These are phyloP conservation scores for Pogoniulus pusillus DNA, from an alignment of 2,797 vertebrate genomes.

Conservation along the genomic window DNA sequence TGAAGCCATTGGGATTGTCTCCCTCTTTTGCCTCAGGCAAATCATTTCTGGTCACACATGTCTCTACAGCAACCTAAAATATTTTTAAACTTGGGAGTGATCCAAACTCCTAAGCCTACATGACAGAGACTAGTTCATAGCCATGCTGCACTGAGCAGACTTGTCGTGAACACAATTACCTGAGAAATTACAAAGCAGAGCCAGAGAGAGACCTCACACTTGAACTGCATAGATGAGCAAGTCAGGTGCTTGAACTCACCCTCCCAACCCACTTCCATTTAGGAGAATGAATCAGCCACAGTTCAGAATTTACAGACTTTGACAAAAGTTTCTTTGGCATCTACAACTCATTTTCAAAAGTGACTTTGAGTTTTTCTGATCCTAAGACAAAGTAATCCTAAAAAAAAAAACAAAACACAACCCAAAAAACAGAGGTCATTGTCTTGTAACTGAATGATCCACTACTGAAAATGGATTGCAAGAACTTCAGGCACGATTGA, in stretches of 20 bases:
- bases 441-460: not conserved
- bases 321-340: not conserved
- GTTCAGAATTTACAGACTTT: not conserved
- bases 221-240: not conserved
- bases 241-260: not conserved
- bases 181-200: not conserved
- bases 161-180: not conserved
- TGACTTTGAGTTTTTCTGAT: not conserved
- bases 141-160: not conserved
- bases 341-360: not conserved
- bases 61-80: not conserved
- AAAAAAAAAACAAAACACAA: not conserved
- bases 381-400: not conserved
- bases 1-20: not conserved
- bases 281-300: not conserved
- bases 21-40: not conserved
- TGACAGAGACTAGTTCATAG: not conserved
- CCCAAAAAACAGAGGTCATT: not conserved
- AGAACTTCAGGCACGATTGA: not conserved
- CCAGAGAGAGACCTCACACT: not conserved
- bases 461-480: not conserved
- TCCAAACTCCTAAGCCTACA: not conserved
- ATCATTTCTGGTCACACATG: not conserved
- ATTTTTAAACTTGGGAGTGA: not conserved
- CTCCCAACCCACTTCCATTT: not conserved